Base-by-base conservation (phyloP, 2,113 vertebrate genomes). In the Coptodon rendalli region DNA sequence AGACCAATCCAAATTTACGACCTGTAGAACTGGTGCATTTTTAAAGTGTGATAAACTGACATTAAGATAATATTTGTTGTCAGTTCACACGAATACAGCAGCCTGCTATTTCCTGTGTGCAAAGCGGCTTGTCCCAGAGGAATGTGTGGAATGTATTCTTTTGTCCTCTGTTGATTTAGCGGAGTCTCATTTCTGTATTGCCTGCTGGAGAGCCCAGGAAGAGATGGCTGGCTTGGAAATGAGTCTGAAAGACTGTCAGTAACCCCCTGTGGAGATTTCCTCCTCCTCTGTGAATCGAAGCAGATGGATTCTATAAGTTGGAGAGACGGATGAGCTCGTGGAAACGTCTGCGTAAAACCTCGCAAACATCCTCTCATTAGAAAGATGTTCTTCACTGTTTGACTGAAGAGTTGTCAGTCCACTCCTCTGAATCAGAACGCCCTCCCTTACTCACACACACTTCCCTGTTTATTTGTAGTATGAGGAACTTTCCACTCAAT, bases 81-180 rank as follows among this genome's bases (percentile, higher is more conserved):
- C 59, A 40, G 79, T 91, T 84, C 83, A 83, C 85, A 86, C 22
- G 48, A 91, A 93, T 80, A 14, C 31, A 89, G 90, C 81, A 24
- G 83, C 81, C 86, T 92, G 91, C 94, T 91, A 96, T 96, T 96
- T 96, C 95, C 95, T 96, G 94, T 94, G 92, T 95, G 93, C 84
- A 89, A 82, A 90, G 90, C 84, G 40, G 88, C 92, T 89, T 83
- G 93, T 95, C 95, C 94, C 93, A 17, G 83, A 92, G 95, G 95
- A 97, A 96, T 95, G 94, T 24, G 53, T 61, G 95, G 96, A 96
- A 96, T 97, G 94, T 91, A 85, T 91, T 86, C 92, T 92, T 92
- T 92, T 94, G 94, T 95, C 91, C 93, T 90, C 84, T 61, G 86
- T 92, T 92, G 92, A 93, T 94, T 93, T 91, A 87, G 87, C 89